A percentile compares a stretch with the other conserved stretches of the same genome.
Evolutionary conservation across 2,113 vertebrate species (phyloP).

Genomic region (Propithecus coquereli): DNA sequence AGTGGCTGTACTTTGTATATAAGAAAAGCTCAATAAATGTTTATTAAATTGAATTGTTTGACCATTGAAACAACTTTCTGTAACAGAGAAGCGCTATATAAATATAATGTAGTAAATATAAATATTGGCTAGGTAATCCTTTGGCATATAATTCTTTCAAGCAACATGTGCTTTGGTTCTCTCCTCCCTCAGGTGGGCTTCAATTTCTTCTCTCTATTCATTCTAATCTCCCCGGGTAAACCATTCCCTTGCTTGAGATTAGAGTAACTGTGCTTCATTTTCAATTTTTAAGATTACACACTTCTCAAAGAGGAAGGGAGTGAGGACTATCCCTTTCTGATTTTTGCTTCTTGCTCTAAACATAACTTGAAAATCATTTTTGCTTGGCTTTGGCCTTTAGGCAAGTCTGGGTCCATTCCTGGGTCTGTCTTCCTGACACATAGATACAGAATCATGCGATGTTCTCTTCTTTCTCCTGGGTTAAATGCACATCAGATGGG

Average conservation of each 20-base stretch:
- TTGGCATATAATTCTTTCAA: background rate
- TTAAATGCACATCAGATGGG: background rate
- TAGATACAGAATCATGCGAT: background rate
- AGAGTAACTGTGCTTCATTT: slow-evolving; percentile 29
- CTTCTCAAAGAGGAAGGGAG: background rate
- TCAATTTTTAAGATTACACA: background rate
- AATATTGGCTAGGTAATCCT: background rate
- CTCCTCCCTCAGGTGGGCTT: background rate
- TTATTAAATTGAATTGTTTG: background rate
- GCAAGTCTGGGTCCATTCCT: background rate
- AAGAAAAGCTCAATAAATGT: slow-evolving; percentile 31
- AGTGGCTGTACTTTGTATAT: background rate
- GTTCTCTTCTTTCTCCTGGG: background rate
- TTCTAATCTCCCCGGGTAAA: background rate
- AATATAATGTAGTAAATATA: background rate
- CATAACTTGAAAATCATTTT: slow-evolving; percentile 7
- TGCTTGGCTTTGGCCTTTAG: background rate
- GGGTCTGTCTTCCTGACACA: background rate
- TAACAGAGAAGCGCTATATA: background rate
- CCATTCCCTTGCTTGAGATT: background rate
- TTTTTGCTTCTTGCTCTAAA: slow-evolving; percentile 16
- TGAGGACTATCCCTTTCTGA: background rate
- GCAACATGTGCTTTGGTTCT: background rate
- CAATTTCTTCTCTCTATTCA: background rate
- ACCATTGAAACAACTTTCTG: background rate